Percentiles rank a stretch among this genome's conserved stretches.
phyloP scores from a whole-genome alignment of 2,113 vertebrate genomes.

The Hydropotes inermis region DNA sequence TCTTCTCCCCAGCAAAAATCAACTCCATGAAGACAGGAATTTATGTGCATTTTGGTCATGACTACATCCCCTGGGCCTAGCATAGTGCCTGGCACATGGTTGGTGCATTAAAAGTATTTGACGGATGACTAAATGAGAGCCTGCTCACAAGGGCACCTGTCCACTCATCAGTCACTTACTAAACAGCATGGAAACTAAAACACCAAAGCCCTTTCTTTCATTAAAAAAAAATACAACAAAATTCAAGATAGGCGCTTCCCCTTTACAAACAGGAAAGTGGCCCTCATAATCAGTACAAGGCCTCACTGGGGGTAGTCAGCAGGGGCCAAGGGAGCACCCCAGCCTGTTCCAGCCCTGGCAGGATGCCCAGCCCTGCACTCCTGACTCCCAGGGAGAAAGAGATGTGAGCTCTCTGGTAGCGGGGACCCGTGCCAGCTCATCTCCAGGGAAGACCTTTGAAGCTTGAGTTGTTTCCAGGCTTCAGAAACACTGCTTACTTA shows the following conservation, averaged over 20 bases:
- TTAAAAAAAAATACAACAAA: not conserved
- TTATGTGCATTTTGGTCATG: not conserved
- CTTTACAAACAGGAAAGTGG: not conserved
- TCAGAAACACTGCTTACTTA: not conserved
- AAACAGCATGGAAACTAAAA: not conserved
- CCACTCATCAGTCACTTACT: not conserved
- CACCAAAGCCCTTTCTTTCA: not conserved
- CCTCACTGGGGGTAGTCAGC: too few relatives aligned
- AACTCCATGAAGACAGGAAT: not conserved
- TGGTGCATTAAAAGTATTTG: not conserved
- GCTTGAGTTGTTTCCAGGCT: not conserved
- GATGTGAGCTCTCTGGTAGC: not conserved
- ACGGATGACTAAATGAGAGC: not conserved
- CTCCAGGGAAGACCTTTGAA: not conserved
- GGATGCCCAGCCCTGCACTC: not conserved
- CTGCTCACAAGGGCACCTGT: not conserved
- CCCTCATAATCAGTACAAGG: not conserved
- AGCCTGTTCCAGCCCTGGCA: not conserved
- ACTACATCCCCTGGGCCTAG: not conserved
- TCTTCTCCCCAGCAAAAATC: not conserved
- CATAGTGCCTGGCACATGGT: not conserved
- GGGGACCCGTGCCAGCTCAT: rapidly evolving
- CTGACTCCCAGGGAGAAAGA: not conserved
- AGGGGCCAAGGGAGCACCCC: too few relatives aligned
- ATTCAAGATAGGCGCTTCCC: too few relatives aligned